Evolutionary conservation across 2,797 vertebrate genomes (phyloP), one percentile per base, ranked within the genome.

Genomic region (Mallotus villosus): DNA sequence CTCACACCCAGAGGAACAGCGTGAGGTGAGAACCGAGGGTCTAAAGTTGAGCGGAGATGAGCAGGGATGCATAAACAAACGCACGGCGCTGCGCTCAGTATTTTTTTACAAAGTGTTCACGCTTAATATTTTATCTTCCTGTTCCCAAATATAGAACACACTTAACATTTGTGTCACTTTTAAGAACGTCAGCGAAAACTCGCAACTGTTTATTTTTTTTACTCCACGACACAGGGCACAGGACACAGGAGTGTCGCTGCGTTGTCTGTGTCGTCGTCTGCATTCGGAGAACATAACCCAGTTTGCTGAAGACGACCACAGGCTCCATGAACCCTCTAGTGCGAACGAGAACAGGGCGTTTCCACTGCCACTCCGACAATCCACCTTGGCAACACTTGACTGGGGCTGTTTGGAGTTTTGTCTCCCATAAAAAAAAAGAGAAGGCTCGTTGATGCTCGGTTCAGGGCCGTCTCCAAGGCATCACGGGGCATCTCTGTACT

Each of bases 331-430:
- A 7, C 19, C 55, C n/a, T 21, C n/a, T 19, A 22, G 34, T 29
- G 34, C 17, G 49, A 66, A 32, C 2, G 24, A 12, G 60, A 19
- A 12, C 22, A 16, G 7, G 22, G 53, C 70, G 9, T 41, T 73
- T 75, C 72, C 75, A 51, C 72, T 19, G 64, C 82, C 77, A 63
- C 70, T 74, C 81, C 81, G 75, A 72, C 73, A 75, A 75, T 85
- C 85, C 87, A 83, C 74, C 80, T 58, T 81, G 74, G n/a, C n/a
- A 84, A 79, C 82, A 68, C 79, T 67, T 67, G 79, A 82, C 73
- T 72, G 71, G 71, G 74, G 59, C 3, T 74, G 72, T 72, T 22
- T 64, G 73, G 71, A 63, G 63, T 66, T 25, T 25, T 57, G 14
- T 11, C n/a, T 32, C 19, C 24, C 73, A 16, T 25, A 4, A 22